Base-by-base conservation (phyloP, 1,140 invertebrate species). In the Drosophila micromelanica region DNA sequence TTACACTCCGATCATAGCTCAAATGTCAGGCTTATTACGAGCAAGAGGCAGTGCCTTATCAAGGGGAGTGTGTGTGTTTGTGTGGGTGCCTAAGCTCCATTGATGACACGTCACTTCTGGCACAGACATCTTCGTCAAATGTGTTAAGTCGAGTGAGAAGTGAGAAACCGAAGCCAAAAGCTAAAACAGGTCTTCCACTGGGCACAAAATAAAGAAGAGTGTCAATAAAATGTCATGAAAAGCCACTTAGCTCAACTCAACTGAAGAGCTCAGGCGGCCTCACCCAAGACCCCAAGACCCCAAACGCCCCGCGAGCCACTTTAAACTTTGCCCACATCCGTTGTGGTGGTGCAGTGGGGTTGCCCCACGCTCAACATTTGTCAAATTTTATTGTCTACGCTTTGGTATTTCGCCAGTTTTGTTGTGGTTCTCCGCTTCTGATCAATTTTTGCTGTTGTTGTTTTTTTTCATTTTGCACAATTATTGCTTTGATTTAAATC, bases 401-500 rank as follows among this genome's bases (percentile, higher is more conserved):
- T 52, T 70, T 74, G 74, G 64, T 77, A 74, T 81, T 82, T 80
- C 15, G 64, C 55, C 32, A 30, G 30, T 57, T 57, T 57, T 57
- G 38, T 43, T 54, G 67, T 45, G 56, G 46, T 59, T 64, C 61
- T 51, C 43, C 17, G n/a, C 11, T 40, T 13, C 38, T 38, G 13
- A 48, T 63, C 43, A 17, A 45, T 11, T 40, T 27, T 59, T n/a
- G n/a, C n/a, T 32, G 45, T 56, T 62, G 42, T 46, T 48, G 38
- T 67, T 56, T 62, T 49, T 55, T 48, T 78, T n/a, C n/a, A n/a
- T n/a, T 63, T 54, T 67, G 80, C 82, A 87, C 86, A 91, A 91
- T 91, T 91, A 91, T 78, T 73, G 76, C 56, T 89, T 91, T 91
- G 90, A 91, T 91, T 91, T 91, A 91, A 91, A 91, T 91, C 90